Percentiles rank a stretch among this genome's conserved stretches.
Evolutionary conservation across 2,888 invertebrate species (phyloP).

Genomic region (Adelognathus sp.): DNA sequence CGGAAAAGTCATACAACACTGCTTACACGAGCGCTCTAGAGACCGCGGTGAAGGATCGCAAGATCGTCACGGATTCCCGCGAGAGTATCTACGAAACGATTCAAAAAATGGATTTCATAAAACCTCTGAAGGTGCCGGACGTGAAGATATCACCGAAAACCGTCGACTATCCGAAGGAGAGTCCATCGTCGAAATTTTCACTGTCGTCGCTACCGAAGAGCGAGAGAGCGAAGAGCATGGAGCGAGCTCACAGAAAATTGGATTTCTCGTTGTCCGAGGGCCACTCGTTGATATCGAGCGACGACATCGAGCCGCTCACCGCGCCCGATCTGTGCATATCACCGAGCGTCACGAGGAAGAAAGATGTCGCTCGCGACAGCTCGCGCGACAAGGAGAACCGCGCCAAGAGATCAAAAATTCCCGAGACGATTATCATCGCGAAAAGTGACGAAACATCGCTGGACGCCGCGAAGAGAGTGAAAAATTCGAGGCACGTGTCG

Average conservation of each 20-base stretch:
- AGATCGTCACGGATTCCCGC: constrained; percentile 13
- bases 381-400: constrained; percentile 78
- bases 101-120: constrained; percentile 75
- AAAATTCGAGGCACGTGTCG: constrained; percentile 72
- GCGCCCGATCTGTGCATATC: constrained; percentile 74
- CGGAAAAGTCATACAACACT: constrained; percentile 61
- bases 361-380: constrained; percentile 74
- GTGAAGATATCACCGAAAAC: constrained; percentile 78
- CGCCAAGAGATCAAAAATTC: constrained; percentile 75
- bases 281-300: constrained; percentile 72
- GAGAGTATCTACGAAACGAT: constrained; percentile 60
- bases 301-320: constrained; percentile 75
- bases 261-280: constrained; percentile 75
- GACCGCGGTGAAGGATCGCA: constrained; percentile 1
- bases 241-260: constrained; percentile 75
- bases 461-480: constrained; percentile 67
- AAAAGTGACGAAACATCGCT: constrained; percentile 65
- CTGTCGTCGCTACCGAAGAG: constrained; percentile 54
- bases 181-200: constrained; percentile 66
- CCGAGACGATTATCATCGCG: constrained; percentile 52
- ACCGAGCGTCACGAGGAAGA: constrained; percentile 73
- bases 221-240: constrained; percentile 71
- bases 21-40: constrained; percentile 20
- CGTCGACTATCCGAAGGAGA: constrained; percentile 74
- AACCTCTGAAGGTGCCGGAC: constrained; percentile 77